phyloP scores from a whole-genome alignment of 2,113 vertebrate genomes.

The Xiphophorus hellerii region DNA sequence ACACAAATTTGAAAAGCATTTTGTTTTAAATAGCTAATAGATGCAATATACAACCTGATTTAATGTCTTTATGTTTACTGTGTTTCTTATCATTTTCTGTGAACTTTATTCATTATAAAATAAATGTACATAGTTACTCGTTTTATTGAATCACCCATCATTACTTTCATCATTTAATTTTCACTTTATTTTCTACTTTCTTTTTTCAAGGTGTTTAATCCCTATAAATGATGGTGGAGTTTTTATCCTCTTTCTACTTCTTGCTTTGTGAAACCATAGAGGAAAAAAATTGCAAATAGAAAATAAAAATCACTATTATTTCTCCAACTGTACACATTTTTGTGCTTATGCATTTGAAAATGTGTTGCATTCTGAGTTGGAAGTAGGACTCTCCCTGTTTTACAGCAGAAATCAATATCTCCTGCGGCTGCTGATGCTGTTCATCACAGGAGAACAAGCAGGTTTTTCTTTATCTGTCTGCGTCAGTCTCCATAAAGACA shows the following conservation, averaged over 20 bases:
- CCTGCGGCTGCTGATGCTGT: not conserved
- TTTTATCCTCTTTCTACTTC: not conserved
- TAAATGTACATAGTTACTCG: not conserved
- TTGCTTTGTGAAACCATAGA: not conserved
- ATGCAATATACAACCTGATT: not conserved
- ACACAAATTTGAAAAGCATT: too few relatives aligned
- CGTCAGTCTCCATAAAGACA: slow-evolving; percentile 9
- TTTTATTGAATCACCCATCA: not conserved
- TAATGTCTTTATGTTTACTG: not conserved
- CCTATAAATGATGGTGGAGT: slow-evolving; percentile 8
- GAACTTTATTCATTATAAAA: not conserved
- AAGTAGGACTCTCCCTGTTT: not conserved
- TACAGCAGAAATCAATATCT: not conserved
- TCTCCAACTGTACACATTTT: not conserved
- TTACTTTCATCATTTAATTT: slow-evolving; percentile 6
- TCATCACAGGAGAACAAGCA: slow-evolving; percentile 15
- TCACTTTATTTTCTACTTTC: slow-evolving; percentile 13
- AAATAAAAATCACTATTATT: not conserved
- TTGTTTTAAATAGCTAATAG: too few relatives aligned
- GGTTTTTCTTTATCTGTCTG: not conserved
- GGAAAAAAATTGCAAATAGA: not conserved
- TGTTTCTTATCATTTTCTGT: not conserved
- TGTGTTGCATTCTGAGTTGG: not conserved
- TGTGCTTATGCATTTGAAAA: not conserved
- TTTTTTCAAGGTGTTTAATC: slow-evolving; percentile 17